Base-by-base conservation (phyloP, 1,140 invertebrate species). In the Euwallacea similis region DNA sequence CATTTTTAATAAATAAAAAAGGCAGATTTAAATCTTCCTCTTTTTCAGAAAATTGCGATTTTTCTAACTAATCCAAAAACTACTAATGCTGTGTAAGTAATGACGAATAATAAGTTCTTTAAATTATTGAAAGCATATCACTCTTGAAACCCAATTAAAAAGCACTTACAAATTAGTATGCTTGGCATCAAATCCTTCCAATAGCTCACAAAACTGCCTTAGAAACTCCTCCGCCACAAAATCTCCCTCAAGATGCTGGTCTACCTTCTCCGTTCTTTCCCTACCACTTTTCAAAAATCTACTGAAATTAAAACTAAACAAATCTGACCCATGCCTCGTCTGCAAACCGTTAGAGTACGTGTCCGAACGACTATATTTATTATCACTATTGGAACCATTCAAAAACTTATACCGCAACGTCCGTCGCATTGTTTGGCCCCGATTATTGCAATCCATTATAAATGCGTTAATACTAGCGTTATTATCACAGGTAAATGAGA, bases 81-180 rank as follows among this genome's bases (percentile, higher is more conserved):
- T 33, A 33, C 21, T 33, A 33, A 33, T 33, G 21, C 4, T 33
- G 21, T 2, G 4, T 33, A 4, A 2, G 21, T 33, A 33, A 33
- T 33, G 21, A 33, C 21, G 21, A 33, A 33, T 33, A 33, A 33
- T 33, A 33, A 33, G 21, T 33, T 4, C 21, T 13, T 33, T 1
- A 33, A 33, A 4, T 33, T 33, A 2, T 33, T 33, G 21, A 33
- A 33, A 33, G 2, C 47, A 41, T 21, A 33, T 44, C 10, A 42
- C 44, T 6, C 21, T 16, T 0, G 10, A 59, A 33, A 33, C 21
- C 21, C 21, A 33, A 4, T 33, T 33, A 33, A 1, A 2, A 33
- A 33, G 4, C 77, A 89, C 91, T 92, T 85, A 94, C 92, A 93
- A 93, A 81, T 93, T 92, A 42, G 90, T 93, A 74, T 87, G 84